These are phyloP conservation scores for Suncus etruscus DNA, from an alignment of 2,113 vertebrate species.

Conservation along the genomic window DNA sequence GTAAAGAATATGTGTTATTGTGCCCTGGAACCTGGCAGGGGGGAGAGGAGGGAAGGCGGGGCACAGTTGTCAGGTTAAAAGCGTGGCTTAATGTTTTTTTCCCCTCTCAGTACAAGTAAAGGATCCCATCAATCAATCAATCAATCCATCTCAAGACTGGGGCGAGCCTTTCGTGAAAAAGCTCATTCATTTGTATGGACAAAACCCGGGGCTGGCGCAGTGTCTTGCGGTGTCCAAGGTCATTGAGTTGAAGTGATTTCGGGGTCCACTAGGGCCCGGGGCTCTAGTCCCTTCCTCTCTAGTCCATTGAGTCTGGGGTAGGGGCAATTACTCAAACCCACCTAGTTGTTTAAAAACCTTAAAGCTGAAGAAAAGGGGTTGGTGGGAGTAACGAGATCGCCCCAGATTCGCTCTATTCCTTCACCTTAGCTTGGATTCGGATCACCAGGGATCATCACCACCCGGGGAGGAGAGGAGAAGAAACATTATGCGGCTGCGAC, in stretches of 20 bases:
- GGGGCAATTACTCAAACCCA: no score
- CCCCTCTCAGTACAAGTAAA: neutral
- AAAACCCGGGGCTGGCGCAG: neutral
- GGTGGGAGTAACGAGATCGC: no score
- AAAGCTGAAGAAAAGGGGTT: no score
- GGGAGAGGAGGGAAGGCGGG: neutral
- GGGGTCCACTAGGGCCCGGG: no score
- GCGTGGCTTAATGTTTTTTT: neutral
- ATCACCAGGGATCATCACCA: no score
- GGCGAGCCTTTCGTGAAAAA: slow-evolving; percentile 21
- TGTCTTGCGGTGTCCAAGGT: slow-evolving; percentile 58
- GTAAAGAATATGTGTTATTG: slow-evolving; percentile 67
- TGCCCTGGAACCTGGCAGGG: slow-evolving; percentile 31
- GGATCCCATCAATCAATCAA: neutral
- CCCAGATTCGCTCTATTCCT: no score
- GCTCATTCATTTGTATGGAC: slow-evolving; percentile 33
- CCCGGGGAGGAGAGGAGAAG: neutral
- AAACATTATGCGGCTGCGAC: no score
- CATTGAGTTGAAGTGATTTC: neutral
- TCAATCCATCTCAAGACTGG: slow-evolving; percentile 24
- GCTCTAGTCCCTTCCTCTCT: no score
- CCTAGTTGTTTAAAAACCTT: no score
- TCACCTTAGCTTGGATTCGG: no score
- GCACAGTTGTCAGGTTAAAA: slow-evolving; percentile 15
- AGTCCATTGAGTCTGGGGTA: no score